Evolutionary conservation across 2,888 invertebrate species (phyloP), one percentile per base, ranked within the genome.

Genomic region (Nomada flava): DNA sequence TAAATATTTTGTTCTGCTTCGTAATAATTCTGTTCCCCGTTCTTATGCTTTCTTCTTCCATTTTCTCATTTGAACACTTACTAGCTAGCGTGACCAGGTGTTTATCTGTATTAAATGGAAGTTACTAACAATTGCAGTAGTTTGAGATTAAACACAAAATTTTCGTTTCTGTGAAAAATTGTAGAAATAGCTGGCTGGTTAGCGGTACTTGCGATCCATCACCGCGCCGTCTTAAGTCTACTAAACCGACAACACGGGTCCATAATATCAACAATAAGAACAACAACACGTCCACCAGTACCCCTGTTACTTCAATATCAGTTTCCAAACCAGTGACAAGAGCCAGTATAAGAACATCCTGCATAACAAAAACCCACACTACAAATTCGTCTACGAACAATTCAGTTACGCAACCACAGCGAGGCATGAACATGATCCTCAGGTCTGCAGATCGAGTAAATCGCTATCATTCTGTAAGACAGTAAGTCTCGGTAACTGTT

Each of bases 401-500:
- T 77, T 81, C 90, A 65, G 82, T 88, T 74, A 76, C 89, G 64
- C 90, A 91, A 79, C 87, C 89, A n/a, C 91, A 91, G 68, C 87
- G 91, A 78, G 90, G 89, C 80, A 90, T 91, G 88, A 93, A 91
- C 79, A 92, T 93, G 91, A 91, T 92, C 60, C 90, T 92, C 84
- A 89, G 93, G 89, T 91, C 92, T 82, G 92, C 92, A 59, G 93
- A 92, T 86, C 92, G 92, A 79, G 89, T 91, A 87, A 90, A 87
- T 79, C 92, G 92, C 77, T 91, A 92, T 87, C 91, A 91, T 86
- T 91, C 91, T 84, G 87, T 92, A 79, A 92, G 92, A 87, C 92
- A 92, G 93, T 93, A 93, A 93, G 93, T 93, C 76, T 85, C 74
- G 84, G 76, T 76, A 77, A 84, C 88, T 82, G 82, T 86, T 87